Conservation (phyloP, 2,113 vertebrate species). For the Naja naja region DNA sequence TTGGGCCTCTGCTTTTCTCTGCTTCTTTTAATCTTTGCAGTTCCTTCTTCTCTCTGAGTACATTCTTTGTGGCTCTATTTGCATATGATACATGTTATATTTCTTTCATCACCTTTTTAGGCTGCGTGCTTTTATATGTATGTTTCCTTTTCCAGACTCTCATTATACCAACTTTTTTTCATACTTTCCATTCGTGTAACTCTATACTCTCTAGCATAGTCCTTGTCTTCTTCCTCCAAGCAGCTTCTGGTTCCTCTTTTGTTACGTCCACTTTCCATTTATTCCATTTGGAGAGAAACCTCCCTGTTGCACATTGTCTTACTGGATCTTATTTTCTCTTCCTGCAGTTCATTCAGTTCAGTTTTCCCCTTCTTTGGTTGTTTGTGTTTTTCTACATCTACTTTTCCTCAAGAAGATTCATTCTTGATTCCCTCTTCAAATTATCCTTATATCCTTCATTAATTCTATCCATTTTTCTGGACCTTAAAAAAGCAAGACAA, state of each 20-base stretch:
- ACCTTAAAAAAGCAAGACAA: no score
- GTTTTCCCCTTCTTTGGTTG: not conserved
- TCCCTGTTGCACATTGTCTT: not conserved
- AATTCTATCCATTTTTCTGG: not conserved
- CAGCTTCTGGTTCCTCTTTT: not conserved
- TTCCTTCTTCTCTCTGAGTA: no score
- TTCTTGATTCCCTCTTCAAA: not conserved
- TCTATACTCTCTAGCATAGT: no score
- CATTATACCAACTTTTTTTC: no score
- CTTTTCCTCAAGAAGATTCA: not conserved
- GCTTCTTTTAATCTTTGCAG: no score
- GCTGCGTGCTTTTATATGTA: no score
- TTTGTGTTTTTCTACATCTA: not conserved
- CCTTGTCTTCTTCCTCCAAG: not conserved
- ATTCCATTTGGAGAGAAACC: not conserved
- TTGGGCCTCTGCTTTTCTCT: no score
- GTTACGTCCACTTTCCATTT: not conserved
- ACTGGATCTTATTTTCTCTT: not conserved
- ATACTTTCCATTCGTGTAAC: no score
- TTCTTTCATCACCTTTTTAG: no score
- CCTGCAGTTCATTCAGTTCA: not conserved
- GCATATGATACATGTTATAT: no score
- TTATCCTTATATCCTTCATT: not conserved
- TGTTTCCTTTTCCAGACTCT: no score
- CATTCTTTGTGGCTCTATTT: no score